Evolutionary conservation across 1,140 invertebrate species (phyloP), one percentile per base, ranked within the genome.

Genomic region (Eumaeus atala): DNA sequence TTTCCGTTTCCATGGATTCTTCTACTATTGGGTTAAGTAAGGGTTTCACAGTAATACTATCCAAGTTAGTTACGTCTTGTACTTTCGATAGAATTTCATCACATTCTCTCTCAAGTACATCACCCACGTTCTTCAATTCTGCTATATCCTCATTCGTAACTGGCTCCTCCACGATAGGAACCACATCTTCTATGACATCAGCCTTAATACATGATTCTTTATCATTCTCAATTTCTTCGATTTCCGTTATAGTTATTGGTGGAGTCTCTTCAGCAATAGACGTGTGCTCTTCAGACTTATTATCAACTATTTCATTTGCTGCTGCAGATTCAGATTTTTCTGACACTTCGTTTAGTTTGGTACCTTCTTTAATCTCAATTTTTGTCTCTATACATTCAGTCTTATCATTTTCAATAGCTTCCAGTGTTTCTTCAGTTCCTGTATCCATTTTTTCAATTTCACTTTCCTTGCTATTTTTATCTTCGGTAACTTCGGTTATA

Each of bases 61-160:
- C 81, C 55, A 84, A 64, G 59, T 86, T 86, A 16, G 81, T 84
- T 21, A 86, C 81, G 59, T 78, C 69, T 53, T 86, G 74, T 6
- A 86, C 79, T 59, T 84, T 86, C 5, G 77, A 80, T 40, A 86
- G 62, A 51, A 86, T 84, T 58, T 86, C 83, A 56, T 78, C 79
- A 62, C 83, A 86, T 68, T 86, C 81, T 54, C 84, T 86, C 54
- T 84, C 81, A 12, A 86, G 61, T 4, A 78, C 78, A 48, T 84
- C 74, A 17, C 81, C 77, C 48, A 77, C 83, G 62, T 82, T 84
- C 56, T 82, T 70, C 21, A 86, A 64, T 8, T 74, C 74, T 50
- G 82, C 81, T 56, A 86, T 77, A 37, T 83, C 81, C 58, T 79
- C 73, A 33, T 44, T 40, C 17, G 42, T 54, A 3, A 61, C 36